Conservation (phyloP, 1,140 invertebrate genomes). For the Drosophila busckii region DNA sequence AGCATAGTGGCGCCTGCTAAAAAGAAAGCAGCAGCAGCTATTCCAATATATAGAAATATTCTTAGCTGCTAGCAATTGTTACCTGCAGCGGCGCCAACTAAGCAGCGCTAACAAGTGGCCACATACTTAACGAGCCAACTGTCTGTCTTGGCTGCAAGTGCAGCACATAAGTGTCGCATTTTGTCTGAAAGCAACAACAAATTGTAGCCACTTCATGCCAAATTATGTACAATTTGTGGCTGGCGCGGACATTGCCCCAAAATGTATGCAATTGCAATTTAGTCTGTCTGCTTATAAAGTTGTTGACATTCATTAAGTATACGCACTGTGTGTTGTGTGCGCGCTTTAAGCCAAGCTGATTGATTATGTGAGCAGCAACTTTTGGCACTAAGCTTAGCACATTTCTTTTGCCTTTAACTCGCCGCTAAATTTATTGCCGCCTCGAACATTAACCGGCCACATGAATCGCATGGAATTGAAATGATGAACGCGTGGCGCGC, state of each 20-base stretch:
- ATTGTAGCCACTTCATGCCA: constrained; percentile 57
- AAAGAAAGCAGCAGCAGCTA: too few species aligned
- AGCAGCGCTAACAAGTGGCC: constrained; percentile 13
- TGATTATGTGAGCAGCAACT: too few species aligned
- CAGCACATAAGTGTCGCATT: constrained; percentile 57
- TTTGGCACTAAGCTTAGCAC: too few species aligned
- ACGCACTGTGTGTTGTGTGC: not conserved
- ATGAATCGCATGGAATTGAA: too few species aligned
- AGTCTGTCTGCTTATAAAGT: constrained; percentile 31
- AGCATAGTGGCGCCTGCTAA: constrained; percentile 53
- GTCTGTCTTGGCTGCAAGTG: constrained; percentile 32
- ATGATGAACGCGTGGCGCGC: too few species aligned
- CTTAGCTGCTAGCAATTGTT: constrained; percentile 10
- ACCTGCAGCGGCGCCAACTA: constrained; percentile 42
- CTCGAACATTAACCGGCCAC: too few species aligned
- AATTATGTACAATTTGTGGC: constrained; percentile 65
- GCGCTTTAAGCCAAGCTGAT: constrained; percentile 30
- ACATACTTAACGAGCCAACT: not conserved
- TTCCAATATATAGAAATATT: too few species aligned
- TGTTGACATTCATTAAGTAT: constrained; percentile 62
- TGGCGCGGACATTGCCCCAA: constrained; percentile 68
- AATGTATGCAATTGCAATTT: constrained; percentile 64
- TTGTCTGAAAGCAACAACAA: constrained; percentile 43
- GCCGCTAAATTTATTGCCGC: too few species aligned
- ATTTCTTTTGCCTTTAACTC: too few species aligned